phyloP scores from a whole-genome alignment of 1,140 invertebrate genomes.

The Phenacoccus solenopsis region DNA sequence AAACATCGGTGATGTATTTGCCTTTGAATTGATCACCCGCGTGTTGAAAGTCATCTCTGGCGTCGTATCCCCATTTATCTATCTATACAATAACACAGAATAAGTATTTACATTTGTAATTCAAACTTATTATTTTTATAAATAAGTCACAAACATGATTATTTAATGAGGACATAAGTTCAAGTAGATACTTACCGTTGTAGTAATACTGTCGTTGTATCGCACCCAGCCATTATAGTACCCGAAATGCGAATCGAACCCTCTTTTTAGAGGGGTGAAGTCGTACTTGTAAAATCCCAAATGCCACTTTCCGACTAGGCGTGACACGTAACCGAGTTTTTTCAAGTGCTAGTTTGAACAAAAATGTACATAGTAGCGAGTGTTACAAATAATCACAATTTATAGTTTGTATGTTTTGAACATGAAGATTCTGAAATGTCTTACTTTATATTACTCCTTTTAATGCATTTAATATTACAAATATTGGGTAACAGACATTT shows the following conservation, averaged over 20 bases:
- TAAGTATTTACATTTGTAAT: too few species aligned
- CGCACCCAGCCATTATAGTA: slow-evolving; percentile 47
- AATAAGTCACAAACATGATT: too few species aligned
- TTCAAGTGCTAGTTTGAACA: slow-evolving; percentile 36
- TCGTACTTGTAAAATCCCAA: slow-evolving; percentile 44
- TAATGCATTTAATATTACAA: too few species aligned
- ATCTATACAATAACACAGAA: slow-evolving; percentile 40
- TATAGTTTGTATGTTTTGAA: not conserved
- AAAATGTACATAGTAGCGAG: too few species aligned
- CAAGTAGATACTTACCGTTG: slow-evolving; percentile 26
- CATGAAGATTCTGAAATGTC: too few species aligned
- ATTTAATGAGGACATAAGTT: too few species aligned
- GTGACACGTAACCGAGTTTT: slow-evolving; percentile 48
- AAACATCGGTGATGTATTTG: slow-evolving; percentile 53
- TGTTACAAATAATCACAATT: too few species aligned
- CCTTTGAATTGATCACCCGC: slow-evolving; percentile 42
- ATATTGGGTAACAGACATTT: too few species aligned
- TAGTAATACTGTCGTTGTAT: slow-evolving; percentile 44
- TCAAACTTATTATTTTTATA: too few species aligned
- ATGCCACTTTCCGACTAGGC: slow-evolving; percentile 58
- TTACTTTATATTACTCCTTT: slow-evolving; percentile 25
- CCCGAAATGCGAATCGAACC: slow-evolving; percentile 51
- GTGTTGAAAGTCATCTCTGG: slow-evolving; percentile 35
- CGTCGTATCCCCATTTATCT: slow-evolving; percentile 38
- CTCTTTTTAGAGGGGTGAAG: slow-evolving; percentile 45